Evolutionary conservation across 1,140 invertebrate species (phyloP).

Genomic region (Cataglyphis hispanica): DNA sequence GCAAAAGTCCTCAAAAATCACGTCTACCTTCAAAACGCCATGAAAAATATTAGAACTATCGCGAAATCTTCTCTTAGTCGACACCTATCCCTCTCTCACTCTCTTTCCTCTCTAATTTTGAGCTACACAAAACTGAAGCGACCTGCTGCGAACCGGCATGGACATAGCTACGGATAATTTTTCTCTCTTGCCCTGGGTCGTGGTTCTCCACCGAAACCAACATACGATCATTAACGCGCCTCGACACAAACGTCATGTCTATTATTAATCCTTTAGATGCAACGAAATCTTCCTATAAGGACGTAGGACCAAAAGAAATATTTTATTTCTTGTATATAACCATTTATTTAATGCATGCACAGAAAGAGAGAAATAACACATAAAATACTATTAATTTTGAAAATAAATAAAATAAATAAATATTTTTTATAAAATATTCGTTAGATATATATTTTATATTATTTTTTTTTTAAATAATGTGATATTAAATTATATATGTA

Average conservation of each 20-base stretch:
- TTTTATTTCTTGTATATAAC: conserved; percentile 5
- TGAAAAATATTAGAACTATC: not conserved
- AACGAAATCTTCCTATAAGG: not conserved
- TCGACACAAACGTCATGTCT: conserved; percentile 31
- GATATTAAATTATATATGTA: not conserved
- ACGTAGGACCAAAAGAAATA: not conserved
- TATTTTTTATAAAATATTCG: not conserved
- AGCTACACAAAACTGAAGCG: conserved; percentile 4
- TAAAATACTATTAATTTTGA: not conserved
- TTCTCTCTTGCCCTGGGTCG: conserved; percentile 33
- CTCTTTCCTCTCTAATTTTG: not conserved
- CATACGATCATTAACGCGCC: conserved; percentile 14
- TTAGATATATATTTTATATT: not conserved
- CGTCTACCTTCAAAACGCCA: conserved; percentile 1
- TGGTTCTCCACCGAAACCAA: conserved; percentile 32
- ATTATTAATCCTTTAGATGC: conserved; percentile 31
- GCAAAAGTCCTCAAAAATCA: conserved; percentile 11
- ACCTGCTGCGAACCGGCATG: conserved; percentile 6
- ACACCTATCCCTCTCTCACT: not conserved
- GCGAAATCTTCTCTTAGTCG: conserved; percentile 18
- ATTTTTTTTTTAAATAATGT: not conserved
- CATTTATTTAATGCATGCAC: not conserved
- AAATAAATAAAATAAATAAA: not conserved
- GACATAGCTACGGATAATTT: conserved; percentile 25
- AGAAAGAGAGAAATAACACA: not conserved